A percentile compares a stretch with the other conserved stretches of the same genome.
Conservation (phyloP, 2,888 invertebrate genomes). For the Lasioglossum lativentre region DNA sequence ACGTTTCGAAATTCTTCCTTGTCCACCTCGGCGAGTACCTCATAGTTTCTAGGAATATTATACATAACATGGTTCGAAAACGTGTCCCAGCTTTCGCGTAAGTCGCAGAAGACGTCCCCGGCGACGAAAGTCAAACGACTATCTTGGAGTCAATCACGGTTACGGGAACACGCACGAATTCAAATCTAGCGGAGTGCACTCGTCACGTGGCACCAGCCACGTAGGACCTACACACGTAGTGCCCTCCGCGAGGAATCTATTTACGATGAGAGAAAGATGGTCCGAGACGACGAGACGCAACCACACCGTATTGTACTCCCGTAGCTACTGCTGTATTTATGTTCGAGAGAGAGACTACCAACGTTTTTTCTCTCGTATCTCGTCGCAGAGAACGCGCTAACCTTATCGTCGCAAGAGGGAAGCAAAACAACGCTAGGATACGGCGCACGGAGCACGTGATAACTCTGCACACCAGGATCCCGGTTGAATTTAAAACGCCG, state of each 20-base stretch:
- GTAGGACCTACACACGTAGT: neutral
- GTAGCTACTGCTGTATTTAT: neutral
- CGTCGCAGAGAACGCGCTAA: neutral
- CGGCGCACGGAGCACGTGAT: no score
- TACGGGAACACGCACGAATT: neutral
- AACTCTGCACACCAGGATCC: neutral
- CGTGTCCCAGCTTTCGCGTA: neutral
- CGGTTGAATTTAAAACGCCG: neutral
- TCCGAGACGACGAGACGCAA: neutral
- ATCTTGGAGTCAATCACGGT: neutral
- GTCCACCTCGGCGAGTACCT: neutral
- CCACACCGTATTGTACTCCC: neutral
- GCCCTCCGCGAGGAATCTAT: neutral
- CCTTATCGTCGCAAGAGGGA: neutral
- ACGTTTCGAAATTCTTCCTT: neutral
- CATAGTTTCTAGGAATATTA: neutral
- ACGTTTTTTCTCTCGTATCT: constrained; percentile 3
- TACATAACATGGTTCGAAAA: neutral
- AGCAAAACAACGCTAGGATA: neutral
- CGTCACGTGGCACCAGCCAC: neutral
- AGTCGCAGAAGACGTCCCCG: neutral
- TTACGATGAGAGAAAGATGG: neutral
- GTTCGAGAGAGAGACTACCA: no score
- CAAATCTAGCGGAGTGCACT: neutral
- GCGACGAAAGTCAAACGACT: neutral